phyloP scores from a whole-genome alignment of 2,797 vertebrate species.

The Chloroceryle inda region DNA sequence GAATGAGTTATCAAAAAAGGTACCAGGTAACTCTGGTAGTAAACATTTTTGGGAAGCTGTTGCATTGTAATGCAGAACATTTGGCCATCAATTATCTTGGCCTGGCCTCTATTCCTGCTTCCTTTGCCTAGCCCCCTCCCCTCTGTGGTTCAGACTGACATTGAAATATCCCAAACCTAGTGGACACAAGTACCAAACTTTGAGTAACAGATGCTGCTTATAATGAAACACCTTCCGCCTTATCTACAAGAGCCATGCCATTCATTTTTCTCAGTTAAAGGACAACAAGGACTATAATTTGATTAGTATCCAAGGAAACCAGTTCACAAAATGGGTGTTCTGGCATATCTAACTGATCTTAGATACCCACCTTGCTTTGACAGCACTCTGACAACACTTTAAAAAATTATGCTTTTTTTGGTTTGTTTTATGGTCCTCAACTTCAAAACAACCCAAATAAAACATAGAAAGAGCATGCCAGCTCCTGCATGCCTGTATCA shows the following conservation, averaged over 20 bases:
- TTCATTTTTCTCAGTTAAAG: not conserved
- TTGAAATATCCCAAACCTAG: not conserved
- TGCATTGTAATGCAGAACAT: not conserved
- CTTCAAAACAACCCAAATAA: not conserved
- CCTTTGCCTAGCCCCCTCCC: not conserved
- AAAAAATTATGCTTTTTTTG: not conserved
- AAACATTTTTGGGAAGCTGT: not conserved
- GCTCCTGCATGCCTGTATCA: not conserved
- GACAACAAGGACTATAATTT: not conserved
- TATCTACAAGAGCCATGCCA: not conserved
- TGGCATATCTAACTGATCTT: not conserved
- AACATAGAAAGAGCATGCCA: not conserved
- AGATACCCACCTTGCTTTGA: not conserved
- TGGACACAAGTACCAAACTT: not conserved
- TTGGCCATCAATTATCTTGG: not conserved
- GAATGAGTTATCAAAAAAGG: not conserved
- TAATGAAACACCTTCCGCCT: not conserved
- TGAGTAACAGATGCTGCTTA: not conserved
- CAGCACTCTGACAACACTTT: not conserved
- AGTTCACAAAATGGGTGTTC: not conserved
- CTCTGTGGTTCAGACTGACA: not conserved
- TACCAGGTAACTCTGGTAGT: not conserved
- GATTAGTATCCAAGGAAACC: not conserved
- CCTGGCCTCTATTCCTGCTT: not conserved
- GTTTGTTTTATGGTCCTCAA: not conserved